These are phyloP conservation scores for Ameiurus melas DNA, from an alignment of 2,113 vertebrate species.

Conservation along the genomic window DNA sequence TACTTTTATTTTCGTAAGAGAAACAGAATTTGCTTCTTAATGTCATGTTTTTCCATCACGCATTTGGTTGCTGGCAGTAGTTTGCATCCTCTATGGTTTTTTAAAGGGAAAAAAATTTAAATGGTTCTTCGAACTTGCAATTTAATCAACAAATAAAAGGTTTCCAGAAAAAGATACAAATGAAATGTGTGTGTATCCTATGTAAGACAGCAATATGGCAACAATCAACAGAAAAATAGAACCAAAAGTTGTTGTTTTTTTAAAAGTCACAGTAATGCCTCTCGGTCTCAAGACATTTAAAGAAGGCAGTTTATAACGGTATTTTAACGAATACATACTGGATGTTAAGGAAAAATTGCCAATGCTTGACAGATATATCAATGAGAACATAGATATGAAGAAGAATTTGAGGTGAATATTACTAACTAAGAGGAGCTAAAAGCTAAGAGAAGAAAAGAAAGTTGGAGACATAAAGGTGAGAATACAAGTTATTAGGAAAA, in stretches of 20 bases:
- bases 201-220: neutral
- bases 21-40: slow-evolving; percentile 32
- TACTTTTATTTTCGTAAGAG: slow-evolving; percentile 43
- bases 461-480: neutral
- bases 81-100: neutral
- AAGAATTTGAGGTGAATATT: neutral
- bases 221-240: neutral
- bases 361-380: neutral
- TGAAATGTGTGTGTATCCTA: neutral
- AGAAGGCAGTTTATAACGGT: neutral
- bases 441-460: neutral
- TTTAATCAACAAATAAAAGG: slow-evolving; percentile 5
- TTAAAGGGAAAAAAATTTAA: neutral
- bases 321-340: neutral
- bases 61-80: slow-evolving; percentile 15
- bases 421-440: neutral
- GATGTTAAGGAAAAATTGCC: neutral
- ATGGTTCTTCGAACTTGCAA: neutral
- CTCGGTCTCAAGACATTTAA: neutral
- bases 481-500: neutral
- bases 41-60: slow-evolving; percentile 26
- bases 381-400: neutral
- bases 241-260: neutral
- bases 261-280: too few species aligned
- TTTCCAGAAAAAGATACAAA: neutral